phyloP scores from a whole-genome alignment of 2,888 invertebrate species.

The Sialis lutaria region DNA sequence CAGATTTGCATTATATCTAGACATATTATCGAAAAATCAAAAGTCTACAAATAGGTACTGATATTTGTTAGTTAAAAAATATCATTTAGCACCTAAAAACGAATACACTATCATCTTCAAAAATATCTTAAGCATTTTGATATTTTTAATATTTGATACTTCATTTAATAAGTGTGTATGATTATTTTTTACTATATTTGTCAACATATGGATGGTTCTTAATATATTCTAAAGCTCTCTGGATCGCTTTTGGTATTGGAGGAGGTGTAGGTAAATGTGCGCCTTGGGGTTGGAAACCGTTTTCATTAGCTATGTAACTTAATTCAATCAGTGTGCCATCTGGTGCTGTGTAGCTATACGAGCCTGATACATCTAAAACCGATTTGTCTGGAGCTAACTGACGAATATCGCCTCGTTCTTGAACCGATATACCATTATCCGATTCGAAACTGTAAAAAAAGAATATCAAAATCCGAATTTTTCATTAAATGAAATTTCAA shows the following conservation, averaged over 20 bases:
- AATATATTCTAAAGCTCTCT: constrained; percentile 53
- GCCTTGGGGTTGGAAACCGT: constrained; percentile 39
- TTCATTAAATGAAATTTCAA: background rate
- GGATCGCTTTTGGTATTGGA: constrained; percentile 57
- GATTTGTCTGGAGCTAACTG: constrained; percentile 46
- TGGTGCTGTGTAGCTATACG: constrained; percentile 48
- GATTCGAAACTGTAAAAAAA: constrained; percentile 49
- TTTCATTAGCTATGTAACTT: constrained; percentile 52
- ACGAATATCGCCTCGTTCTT: constrained; percentile 62
- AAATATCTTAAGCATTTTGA: no score
- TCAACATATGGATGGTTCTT: constrained; percentile 32
- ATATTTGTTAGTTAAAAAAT: no score
- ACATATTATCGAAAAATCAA: no score
- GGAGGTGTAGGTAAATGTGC: constrained; percentile 60
- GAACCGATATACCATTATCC: constrained; percentile 64
- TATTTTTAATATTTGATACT: no score
- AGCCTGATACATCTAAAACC: constrained; percentile 50
- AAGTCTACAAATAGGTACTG: no score
- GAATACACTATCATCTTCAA: no score
- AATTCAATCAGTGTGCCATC: constrained; percentile 52
- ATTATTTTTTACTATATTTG: no score
- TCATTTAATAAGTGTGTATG: no score
- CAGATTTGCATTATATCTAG: no score
- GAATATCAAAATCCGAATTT: background rate
- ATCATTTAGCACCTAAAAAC: no score